Conservation (phyloP, 2,888 invertebrate species). For the Hemicrepidius hirtus region DNA sequence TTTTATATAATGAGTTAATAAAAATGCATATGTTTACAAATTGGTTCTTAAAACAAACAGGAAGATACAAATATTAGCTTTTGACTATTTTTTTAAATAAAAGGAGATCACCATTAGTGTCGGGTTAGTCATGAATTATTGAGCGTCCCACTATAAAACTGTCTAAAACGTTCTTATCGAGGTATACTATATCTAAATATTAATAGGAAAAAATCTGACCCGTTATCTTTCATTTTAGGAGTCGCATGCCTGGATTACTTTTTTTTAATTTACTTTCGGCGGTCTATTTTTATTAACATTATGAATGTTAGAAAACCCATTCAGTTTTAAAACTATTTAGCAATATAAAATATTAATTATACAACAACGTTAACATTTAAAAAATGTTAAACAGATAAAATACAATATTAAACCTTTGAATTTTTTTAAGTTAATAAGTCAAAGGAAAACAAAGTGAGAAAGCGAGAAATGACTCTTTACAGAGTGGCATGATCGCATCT, state of each 20-base stretch:
- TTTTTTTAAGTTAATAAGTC: no score
- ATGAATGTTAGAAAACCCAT: conserved; percentile 1
- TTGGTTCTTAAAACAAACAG: conserved; percentile 63
- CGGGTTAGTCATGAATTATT: conserved; percentile 62
- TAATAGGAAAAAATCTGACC: conserved; percentile 48
- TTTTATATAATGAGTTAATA: conserved; percentile 64
- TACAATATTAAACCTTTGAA: no score
- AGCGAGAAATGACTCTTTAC: no score
- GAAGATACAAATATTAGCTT: conserved; percentile 66
- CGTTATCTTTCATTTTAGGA: conserved; percentile 38
- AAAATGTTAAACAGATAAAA: no score
- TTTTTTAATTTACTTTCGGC: conserved; percentile 18
- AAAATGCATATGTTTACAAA: conserved; percentile 65
- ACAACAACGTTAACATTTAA: no score
- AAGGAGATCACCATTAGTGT: conserved; percentile 62
- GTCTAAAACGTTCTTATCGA: conserved; percentile 49
- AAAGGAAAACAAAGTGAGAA: no score
- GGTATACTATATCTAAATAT: conserved; percentile 46
- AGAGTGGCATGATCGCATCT: no score
- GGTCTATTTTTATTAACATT: conserved; percentile 14
- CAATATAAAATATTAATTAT: not conserved
- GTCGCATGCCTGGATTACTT: conserved; percentile 4
- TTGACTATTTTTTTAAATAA: conserved; percentile 62
- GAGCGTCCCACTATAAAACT: conserved; percentile 53
- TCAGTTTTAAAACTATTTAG: not conserved